These are phyloP conservation scores for Siniperca undulata DNA, from an alignment of 2,797 vertebrate species.

Conservation along the genomic window DNA sequence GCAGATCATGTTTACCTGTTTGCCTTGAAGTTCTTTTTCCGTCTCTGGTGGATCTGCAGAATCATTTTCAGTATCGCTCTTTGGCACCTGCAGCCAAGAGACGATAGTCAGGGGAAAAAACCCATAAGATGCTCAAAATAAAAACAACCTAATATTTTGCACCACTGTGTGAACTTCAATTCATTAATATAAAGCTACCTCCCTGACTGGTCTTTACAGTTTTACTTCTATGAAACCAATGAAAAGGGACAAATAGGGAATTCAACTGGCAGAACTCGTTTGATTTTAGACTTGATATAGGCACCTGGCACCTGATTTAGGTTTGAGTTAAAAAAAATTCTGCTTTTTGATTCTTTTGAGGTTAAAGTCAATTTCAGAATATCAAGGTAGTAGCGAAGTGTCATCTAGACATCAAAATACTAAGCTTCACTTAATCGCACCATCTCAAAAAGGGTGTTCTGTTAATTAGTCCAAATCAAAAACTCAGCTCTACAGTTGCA, in stretches of 20 bases:
- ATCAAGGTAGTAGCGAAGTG: neutral
- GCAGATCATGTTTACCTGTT: conserved; percentile 44
- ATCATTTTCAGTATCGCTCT: conserved; percentile 11
- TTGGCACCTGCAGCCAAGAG: conserved; percentile 31
- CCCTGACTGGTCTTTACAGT: neutral
- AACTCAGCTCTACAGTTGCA: neutral
- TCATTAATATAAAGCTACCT: neutral
- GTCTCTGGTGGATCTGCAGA: conserved; percentile 6
- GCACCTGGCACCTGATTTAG: too few relatives aligned
- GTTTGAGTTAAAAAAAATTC: neutral
- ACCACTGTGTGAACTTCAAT: neutral
- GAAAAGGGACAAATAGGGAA: too few relatives aligned
- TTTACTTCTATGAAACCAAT: neutral
- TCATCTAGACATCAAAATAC: neutral
- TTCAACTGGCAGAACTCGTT: too few relatives aligned
- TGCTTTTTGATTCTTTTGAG: neutral
- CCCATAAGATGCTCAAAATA: neutral
- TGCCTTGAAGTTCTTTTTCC: conserved; percentile 21
- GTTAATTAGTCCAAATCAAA: neutral
- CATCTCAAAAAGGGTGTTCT: neutral
- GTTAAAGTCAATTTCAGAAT: neutral
- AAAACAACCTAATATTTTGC: neutral
- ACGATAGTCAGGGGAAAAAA: too few relatives aligned
- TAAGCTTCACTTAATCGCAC: neutral
- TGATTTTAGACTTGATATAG: too few relatives aligned